Evolutionary conservation across 2,113 vertebrate species (phyloP), one percentile per base, ranked within the genome.

Genomic region (Anoura caudifer): DNA sequence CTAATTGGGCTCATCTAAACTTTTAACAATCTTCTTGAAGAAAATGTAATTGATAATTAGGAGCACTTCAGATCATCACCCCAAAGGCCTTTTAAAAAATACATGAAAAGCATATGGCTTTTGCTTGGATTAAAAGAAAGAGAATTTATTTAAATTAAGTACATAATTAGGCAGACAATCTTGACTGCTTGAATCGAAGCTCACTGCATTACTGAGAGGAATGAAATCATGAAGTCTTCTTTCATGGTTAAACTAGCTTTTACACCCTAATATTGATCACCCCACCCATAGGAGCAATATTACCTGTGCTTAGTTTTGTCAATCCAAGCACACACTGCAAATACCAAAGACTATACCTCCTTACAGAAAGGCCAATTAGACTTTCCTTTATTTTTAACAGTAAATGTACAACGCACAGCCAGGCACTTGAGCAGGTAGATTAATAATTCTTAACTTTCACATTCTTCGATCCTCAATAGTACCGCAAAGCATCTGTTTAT

Each of bases 1-100:
- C 69, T 98, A 98, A 98, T 97, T 98, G 93, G 94, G 70, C 98
- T 97, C 92, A 97, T 97, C 95, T 98, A 97, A 98, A 98, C 90
- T 98, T 98, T 98, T 98, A 98, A 98, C 95, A 98, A 92, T 97
- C 90, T 97, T 96, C 96, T 97, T 87, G 88, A 81, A 97, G 94
- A 97, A 98, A 98, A 97, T 95, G 98, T 98, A 98, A 99, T 98
- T 98, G 97, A 98, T 98, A 98, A 98, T 98, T 98, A 98, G 97
- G 90, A 98, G 88, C 87, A 98, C 95, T 98, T 98, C 97, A 94
- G 96, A 98, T 97, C 97, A 80, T 97, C 96, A 97, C 90, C 97
- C 97, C 0, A 0, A 97, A 96, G 96, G 97, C 96, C 90, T 98
- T 97, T 98, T 96, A 95, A 98, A 97, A 98, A 98, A 98, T 97